Evolutionary conservation across 2,797 vertebrate genomes (phyloP), one percentile per base, ranked within the genome.

Genomic region (Numenius phaeopus): DNA sequence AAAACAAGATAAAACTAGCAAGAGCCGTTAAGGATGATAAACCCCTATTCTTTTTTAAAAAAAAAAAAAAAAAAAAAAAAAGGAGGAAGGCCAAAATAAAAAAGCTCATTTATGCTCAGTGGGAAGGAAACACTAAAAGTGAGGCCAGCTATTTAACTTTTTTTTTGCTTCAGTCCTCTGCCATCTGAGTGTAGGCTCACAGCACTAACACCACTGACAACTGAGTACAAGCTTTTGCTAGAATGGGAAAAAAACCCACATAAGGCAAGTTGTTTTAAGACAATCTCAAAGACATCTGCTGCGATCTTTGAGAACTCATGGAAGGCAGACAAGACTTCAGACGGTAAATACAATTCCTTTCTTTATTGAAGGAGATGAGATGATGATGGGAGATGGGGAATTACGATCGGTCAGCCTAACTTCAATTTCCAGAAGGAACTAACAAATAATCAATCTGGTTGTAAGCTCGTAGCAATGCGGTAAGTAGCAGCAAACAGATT

Each of bases 121-220:
- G 37, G 82, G 89, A 92, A 92, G 67, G 89, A 92, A 89, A 46
- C 75, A 49, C 47, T 26, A 40, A 82, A 40, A 82, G 14, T 7
- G n/a, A 85, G 57, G 65, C 55, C 94, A 89, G 75, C 71, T 91
- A 85, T 85, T 96, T 59, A 80, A 58, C 80, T 86, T 79, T n/a
- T 59, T 39, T 90, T 95, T 57, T 93, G 67, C 67, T 79, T 89
- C 87, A 65, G 64, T 64, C 82, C 47, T 73, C 78, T 71, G 91
- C 82, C 82, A 77, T 64, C 55, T 52, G 49, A 94, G 76, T 8
- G 19, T 19, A 65, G 84, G 76, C 91, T 96, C 69, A 83, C 70
- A 66, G 88, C 62, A 61, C 86, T 37, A 30, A 27, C 54, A 83
- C 78, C 61, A 57, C 55, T 39, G 76, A 87, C 91, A 94, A 77